phyloP scores from a whole-genome alignment of 2,113 vertebrate species.

The Aspidoscelis tigris region DNA sequence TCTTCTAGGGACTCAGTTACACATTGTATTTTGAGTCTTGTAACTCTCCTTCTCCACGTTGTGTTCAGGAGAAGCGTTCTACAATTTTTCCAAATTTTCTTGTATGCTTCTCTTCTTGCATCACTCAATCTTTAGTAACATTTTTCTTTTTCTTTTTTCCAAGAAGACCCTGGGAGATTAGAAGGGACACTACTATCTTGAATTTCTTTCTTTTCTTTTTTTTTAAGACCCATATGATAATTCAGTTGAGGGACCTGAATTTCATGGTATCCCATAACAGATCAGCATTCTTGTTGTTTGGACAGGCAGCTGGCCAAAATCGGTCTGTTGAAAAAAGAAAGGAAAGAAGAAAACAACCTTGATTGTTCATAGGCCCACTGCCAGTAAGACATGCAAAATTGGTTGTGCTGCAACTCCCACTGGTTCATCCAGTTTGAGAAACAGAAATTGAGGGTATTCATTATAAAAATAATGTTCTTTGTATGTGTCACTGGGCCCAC shows the following conservation, averaged over 20 bases:
- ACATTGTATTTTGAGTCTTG: no score
- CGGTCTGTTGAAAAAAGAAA: neutral
- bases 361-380: neutral
- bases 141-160: neutral
- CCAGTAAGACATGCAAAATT: neutral
- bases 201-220: neutral
- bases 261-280: neutral
- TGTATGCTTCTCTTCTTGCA: neutral
- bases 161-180: neutral
- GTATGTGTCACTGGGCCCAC: neutral
- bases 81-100: neutral
- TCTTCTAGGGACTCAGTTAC: no score
- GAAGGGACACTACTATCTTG: no score
- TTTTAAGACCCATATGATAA: neutral
- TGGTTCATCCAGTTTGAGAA: neutral
- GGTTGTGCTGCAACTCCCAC: neutral
- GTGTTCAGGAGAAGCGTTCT: no score
- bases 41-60: no score
- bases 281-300: neutral
- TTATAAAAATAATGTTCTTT: neutral
- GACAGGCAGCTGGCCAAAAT: conserved; percentile 1
- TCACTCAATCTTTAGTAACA: neutral
- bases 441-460: neutral
- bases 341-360: neutral
- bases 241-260: neutral